A percentile compares a stretch with the other conserved stretches of the same genome.
These are phyloP conservation scores for Heteractis magnifica DNA, from an alignment of 92 coral and sea anemone genomes.

Conservation along the genomic window DNA sequence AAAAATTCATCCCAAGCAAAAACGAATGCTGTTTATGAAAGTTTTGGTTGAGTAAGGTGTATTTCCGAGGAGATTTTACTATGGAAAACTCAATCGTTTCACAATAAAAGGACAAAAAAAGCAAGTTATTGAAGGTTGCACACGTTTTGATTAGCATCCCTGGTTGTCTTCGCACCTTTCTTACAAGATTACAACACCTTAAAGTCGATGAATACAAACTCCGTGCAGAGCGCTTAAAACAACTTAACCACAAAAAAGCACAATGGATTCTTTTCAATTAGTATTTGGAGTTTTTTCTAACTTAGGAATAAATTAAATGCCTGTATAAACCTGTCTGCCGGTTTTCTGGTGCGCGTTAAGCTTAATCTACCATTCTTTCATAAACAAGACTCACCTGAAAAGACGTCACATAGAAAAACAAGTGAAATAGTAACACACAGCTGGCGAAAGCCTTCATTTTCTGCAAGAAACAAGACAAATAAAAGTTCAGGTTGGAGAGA, in stretches of 20 bases:
- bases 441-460: constrained; percentile 11
- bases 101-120: background rate
- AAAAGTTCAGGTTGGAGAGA: background rate
- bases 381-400: constrained; percentile 27
- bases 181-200: constrained; percentile 15
- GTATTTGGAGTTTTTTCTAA: background rate
- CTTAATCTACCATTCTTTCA: background rate
- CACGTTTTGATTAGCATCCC: background rate
- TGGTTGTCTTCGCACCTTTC: constrained; percentile 9
- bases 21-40: background rate
- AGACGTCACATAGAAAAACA: background rate
- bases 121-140: background rate
- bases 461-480: background rate
- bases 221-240: background rate
- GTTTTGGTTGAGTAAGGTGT: background rate
- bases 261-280: background rate
- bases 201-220: background rate
- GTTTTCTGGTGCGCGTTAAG: background rate
- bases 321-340: background rate
- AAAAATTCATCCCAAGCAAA: background rate
- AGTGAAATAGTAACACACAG: background rate
- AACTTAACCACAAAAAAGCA: background rate
- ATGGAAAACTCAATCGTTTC: background rate
- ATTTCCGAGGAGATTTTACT: background rate
- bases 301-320: background rate